Conservation (phyloP, 2,113 vertebrate genomes). For the Hassar affinis region DNA sequence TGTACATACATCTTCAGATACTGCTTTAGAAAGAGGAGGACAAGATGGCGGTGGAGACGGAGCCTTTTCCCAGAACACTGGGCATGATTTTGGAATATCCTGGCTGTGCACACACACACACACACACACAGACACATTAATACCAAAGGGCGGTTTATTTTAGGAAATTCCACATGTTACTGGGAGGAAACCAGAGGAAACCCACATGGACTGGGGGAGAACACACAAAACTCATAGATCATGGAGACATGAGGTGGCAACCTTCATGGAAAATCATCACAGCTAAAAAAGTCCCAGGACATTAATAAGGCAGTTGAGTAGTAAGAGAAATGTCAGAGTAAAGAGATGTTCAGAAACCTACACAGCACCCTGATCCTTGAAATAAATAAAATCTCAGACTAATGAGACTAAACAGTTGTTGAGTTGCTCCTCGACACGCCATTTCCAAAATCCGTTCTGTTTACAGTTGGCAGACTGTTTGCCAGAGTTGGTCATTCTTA, state of each 20-base stretch:
- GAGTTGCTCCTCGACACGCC: conserved; percentile 25
- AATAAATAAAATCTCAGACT: conserved; percentile 44
- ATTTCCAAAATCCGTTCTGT: conserved; percentile 39
- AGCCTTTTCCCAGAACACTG: neutral
- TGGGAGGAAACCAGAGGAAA: neutral
- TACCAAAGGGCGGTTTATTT: neutral
- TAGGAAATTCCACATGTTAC: neutral
- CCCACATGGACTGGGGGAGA: neutral
- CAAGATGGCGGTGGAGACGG: neutral
- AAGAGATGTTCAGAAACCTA: conserved; percentile 31
- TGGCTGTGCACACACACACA: neutral
- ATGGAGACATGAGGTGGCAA: neutral
- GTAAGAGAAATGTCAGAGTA: neutral
- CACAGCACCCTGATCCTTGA: conserved; percentile 37
- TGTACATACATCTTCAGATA: neutral
- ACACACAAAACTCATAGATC: neutral
- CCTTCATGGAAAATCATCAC: neutral
- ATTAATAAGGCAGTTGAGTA: neutral
- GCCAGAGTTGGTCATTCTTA: conserved; percentile 48
- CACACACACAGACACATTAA: neutral
- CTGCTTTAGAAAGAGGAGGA: neutral
- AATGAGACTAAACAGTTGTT: conserved; percentile 49
- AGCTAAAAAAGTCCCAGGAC: neutral
- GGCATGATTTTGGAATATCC: neutral
- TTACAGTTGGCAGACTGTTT: conserved; percentile 45